phyloP scores from a whole-genome alignment of 2,888 invertebrate species.

The Homarus gammarus region DNA sequence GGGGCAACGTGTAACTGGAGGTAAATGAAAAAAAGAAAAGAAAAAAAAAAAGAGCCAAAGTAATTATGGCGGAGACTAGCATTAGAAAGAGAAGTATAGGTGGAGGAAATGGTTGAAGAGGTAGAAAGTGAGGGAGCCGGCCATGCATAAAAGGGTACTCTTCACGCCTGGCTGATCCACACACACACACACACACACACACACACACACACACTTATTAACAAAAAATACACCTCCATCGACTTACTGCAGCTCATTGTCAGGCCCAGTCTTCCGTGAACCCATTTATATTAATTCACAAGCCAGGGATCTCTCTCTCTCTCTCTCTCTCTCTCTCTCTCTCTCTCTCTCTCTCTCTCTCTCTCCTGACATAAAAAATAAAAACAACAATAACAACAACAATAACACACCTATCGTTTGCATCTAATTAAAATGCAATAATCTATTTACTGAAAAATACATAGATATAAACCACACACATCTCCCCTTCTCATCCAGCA shows the following conservation, averaged over 20 bases:
- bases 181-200: neutral
- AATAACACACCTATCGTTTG: too few species aligned
- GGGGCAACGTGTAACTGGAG: neutral
- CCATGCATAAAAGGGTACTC: conserved; percentile 50
- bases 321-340: neutral
- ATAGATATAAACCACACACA: too few species aligned
- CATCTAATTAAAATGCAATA: too few species aligned
- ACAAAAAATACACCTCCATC: neutral
- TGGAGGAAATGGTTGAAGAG: neutral
- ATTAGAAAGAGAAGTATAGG: conserved; percentile 25
- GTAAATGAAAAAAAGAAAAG: neutral
- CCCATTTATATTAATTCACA: conserved; percentile 15
- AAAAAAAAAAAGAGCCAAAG: neutral
- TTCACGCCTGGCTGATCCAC: conserved; percentile 46
- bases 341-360: neutral
- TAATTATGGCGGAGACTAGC: neutral
- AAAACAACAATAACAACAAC: neutral
- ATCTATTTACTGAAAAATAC: too few species aligned
- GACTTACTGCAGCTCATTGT: conserved; percentile 22
- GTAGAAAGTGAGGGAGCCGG: conserved; percentile 7
- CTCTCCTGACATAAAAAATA: too few species aligned
- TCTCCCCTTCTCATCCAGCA: too few species aligned
- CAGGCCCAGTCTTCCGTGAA: conserved; percentile 27
- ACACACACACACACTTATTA: too few species aligned
- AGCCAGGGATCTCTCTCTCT: neutral